phyloP scores from a whole-genome alignment of 2,888 invertebrate genomes.

The Steinernema scapterisci region DNA sequence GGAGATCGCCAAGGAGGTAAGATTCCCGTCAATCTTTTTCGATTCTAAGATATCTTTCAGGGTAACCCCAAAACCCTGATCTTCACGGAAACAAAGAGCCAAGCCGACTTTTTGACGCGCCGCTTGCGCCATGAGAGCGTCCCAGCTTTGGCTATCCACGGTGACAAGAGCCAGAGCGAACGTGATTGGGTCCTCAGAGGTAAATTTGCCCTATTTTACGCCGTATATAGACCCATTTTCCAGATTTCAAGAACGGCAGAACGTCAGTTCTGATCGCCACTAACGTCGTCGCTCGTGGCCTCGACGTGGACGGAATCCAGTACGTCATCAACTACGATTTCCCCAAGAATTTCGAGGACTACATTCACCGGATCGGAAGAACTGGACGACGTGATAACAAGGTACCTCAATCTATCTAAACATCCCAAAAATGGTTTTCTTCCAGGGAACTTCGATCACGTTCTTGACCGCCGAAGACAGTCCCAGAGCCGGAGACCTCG shows the following conservation, averaged over 20 bases:
- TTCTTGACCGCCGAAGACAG: slow-evolving; percentile 90
- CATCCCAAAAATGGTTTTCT: slow-evolving; percentile 5
- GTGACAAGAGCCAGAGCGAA: slow-evolving; percentile 92
- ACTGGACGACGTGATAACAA: slow-evolving; percentile 90
- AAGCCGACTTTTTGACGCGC: slow-evolving; percentile 86
- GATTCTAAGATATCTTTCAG: slow-evolving; percentile 52
- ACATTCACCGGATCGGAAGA: slow-evolving; percentile 94
- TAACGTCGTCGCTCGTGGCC: slow-evolving; percentile 82
- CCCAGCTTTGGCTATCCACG: slow-evolving; percentile 79
- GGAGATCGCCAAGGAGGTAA: slow-evolving; percentile 57
- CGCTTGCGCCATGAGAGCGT: slow-evolving; percentile 81
- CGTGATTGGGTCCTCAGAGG: slow-evolving; percentile 79
- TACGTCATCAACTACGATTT: slow-evolving; percentile 97
- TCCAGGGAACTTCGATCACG: slow-evolving; percentile 82
- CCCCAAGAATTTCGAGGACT: slow-evolving; percentile 94
- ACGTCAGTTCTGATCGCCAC: slow-evolving; percentile 88
- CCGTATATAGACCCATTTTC: slow-evolving; percentile 17
- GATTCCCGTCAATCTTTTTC: too few relatives aligned
- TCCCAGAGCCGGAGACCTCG: slow-evolving; percentile 83
- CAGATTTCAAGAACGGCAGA: slow-evolving; percentile 80
- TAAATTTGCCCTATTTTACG: slow-evolving; percentile 68
- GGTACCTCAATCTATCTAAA: slow-evolving; percentile 70
- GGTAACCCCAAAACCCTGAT: slow-evolving; percentile 87
- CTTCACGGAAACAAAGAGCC: slow-evolving; percentile 97
- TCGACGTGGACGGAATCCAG: slow-evolving; percentile 92